Evolutionary conservation across 2,113 vertebrate species (phyloP), one percentile per base, ranked within the genome.

Genomic region (Oryzias celebensis): DNA sequence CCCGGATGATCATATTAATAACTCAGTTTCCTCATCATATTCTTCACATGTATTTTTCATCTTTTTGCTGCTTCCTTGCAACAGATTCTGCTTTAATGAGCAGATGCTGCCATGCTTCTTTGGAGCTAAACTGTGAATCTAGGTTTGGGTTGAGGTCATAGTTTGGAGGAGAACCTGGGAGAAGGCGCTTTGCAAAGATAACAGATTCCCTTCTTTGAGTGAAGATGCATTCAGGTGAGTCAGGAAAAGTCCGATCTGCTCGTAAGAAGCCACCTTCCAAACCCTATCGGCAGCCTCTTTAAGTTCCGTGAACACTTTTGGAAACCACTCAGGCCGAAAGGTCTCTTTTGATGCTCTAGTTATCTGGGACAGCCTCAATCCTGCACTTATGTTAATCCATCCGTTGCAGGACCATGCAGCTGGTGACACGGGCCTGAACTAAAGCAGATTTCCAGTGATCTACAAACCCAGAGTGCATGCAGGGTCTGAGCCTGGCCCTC

Each of bases 291-390:
- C 56, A 26, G 52, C 50, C 72, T 18, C 51, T n/a, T 46, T 52
- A 63, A 55, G 66, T 77, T 77, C 71, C 52, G 62, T 47, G 50
- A 71, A 53, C 16, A 28, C 49, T 68, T 69, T 81, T 68, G 54
- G 52, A 76, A 77, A 58, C 58, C 65, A 15, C 50, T 48, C 15
- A n/a, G 61, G 55, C 56, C 52, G 64, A 57, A 71, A 59, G 51
- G 71, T 74, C 63, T 57, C 58, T 73, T 58, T 70, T 73, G 74
- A 69, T 69, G 75, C 74, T 77, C 28, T 23, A 48, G 57, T 67
- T 84, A 86, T 85, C 58, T 81, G 83, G 76, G 87, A 87, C 81
- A 71, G 68, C 79, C 84, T 88, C 82, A 84, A 85, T 88, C 88
- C 86, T 62, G 58, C 68, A 74, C 73, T 78, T 78, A 75, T 54